Percentiles rank a stretch among this genome's conserved stretches.
Conservation (phyloP, 2,888 invertebrate species). For the Nymphalis urticae region DNA sequence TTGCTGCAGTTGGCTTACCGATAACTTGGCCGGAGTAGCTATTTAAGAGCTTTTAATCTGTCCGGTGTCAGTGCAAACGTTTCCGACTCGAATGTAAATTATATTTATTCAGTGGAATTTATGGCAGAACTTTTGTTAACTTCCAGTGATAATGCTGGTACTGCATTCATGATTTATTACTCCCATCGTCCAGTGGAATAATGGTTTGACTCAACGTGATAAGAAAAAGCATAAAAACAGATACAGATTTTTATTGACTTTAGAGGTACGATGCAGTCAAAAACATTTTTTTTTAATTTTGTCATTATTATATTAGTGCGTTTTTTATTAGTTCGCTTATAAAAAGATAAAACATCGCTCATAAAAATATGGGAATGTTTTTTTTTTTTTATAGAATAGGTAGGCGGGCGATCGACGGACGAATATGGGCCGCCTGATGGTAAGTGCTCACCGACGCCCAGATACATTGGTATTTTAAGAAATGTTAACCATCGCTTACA, state of each 20-base stretch:
- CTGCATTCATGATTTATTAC: slow-evolving; percentile 31
- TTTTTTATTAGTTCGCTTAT: too few relatives aligned
- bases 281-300: background rate
- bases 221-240: background rate
- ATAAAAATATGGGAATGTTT: too few relatives aligned
- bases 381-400: too few relatives aligned
- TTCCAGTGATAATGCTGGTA: slow-evolving; percentile 34
- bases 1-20: slow-evolving; percentile 68
- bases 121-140: slow-evolving; percentile 39
- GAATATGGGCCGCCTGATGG: too few relatives aligned
- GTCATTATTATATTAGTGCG: too few relatives aligned
- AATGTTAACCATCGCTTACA: too few relatives aligned
- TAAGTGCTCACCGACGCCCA: too few relatives aligned
- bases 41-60: slow-evolving; percentile 68
- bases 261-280: background rate
- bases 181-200: slow-evolving; percentile 5
- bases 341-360: too few relatives aligned
- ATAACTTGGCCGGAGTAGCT: slow-evolving; percentile 60
- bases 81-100: slow-evolving; percentile 47
- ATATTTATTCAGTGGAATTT: slow-evolving; percentile 46
- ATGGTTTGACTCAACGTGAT: background rate
- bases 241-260: background rate
- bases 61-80: slow-evolving; percentile 50
- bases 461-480: too few relatives aligned
- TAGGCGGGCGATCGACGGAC: too few relatives aligned